A percentile compares a stretch with the other conserved stretches of the same genome.
phyloP scores from a whole-genome alignment of 2,113 vertebrate species.

The Notarius lentiginosus region DNA sequence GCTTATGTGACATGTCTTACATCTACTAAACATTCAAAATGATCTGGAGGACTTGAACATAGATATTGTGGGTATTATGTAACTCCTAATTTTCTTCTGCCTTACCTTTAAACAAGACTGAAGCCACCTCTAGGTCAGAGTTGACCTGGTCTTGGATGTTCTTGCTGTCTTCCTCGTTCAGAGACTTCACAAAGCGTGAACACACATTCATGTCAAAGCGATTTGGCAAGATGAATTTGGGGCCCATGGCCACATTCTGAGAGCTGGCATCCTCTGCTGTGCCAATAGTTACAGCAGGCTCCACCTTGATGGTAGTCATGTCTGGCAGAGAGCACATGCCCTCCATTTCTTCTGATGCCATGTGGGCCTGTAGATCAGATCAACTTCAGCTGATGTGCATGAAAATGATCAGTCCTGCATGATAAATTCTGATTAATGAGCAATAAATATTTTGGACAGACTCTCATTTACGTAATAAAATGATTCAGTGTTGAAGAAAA shows the following conservation, averaged over 20 bases:
- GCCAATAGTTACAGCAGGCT: slow-evolving; percentile 76
- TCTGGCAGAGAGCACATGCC: slow-evolving; percentile 80
- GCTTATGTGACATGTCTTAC: background rate
- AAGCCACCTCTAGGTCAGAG: slow-evolving; percentile 97
- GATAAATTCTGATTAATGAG: background rate
- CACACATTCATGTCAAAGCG: slow-evolving; percentile 99
- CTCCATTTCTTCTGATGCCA: slow-evolving; percentile 83
- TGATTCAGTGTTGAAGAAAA: background rate
- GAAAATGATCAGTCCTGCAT: slow-evolving; percentile 38
- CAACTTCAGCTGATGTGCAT: slow-evolving; percentile 65
- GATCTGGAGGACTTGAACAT: background rate
- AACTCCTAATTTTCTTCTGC: background rate
- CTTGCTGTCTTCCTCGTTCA: slow-evolving; percentile 98
- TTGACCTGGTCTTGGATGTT: slow-evolving; percentile 99
- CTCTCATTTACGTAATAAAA: background rate
- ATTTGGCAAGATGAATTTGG: slow-evolving; percentile 96
- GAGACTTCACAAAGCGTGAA: slow-evolving; percentile 94
- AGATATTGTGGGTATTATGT: background rate
- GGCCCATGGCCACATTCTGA: slow-evolving; percentile 91
- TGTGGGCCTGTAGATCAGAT: slow-evolving; percentile 53
- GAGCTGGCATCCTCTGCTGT: slow-evolving; percentile 70
- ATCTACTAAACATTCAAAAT: background rate
- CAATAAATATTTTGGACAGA: background rate
- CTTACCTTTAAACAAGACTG: slow-evolving; percentile 96
- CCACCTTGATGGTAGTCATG: slow-evolving; percentile 85